Evolutionary conservation across 1,140 invertebrate species (phyloP), one percentile per base, ranked within the genome.

Genomic region (Apis florea): DNA sequence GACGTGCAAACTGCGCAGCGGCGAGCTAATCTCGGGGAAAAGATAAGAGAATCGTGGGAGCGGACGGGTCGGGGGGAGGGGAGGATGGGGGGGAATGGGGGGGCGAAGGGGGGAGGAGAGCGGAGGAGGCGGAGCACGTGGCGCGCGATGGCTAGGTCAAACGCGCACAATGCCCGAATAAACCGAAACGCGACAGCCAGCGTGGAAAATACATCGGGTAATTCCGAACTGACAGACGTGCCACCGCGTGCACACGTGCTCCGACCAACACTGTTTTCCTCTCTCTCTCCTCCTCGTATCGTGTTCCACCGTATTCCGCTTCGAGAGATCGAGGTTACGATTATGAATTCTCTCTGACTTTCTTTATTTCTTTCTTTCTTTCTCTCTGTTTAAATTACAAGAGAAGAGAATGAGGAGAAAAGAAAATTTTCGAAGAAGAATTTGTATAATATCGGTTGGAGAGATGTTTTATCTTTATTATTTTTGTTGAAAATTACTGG

Each of bases 131-230:
- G 54, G 70, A 73, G 54, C 70, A 73, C 70, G 70, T 73, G 70
- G 70, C 70, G 9, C 56, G 9, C 56, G 70, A 73, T 73, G 70
- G 70, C 21, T 73, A 73, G 70, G 70, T 73, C 56, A 59, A 59
- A 73, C 54, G 54, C 70, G 70, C 70, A 73, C 70, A 73, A 73
- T 73, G 70, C 70, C 70, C 70, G 70, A 73, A 40, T 40, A 40
- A 73, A 59, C 70, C 70, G 70, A 31, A 56, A 72, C 31, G 70
- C 31, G 54, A n/a, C 68, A 53, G 49, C 49, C 70, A 68, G 66
- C 66, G 70, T 73, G 70, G 70, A 73, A 73, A 73, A 73, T 73
- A 73, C 70, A 73, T 73, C 59, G 70, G 70, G 70, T 73, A 73
- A 73, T 73, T 59, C 70, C 70, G 54, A 73, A 73, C 54, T 73